Evolutionary conservation across 2,888 invertebrate species (phyloP), one percentile per base, ranked within the genome.

Genomic region (Incurvaria masculella): DNA sequence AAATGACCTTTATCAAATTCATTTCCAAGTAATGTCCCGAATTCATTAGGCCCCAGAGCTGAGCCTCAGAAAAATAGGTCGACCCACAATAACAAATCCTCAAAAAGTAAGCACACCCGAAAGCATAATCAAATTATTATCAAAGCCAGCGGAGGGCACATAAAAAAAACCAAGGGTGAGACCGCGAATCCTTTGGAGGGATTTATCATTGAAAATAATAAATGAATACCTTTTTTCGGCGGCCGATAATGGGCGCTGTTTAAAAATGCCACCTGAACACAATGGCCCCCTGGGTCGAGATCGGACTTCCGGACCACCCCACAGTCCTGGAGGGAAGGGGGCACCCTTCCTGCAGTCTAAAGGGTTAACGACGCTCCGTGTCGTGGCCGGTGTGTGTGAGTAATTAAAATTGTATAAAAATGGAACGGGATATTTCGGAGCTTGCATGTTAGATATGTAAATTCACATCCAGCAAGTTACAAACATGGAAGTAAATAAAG

Each of bases 161-260:
- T n/a, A n/a, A 33, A 50, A 50, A 50, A 48, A 63, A 61, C 61
- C 65, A 62, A 67, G 65, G 67, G 65, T 59, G 61, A 60, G 56
- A 60, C 60, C 59, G 57, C 61, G 57, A 56, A 59, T 59, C 61
- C 61, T 65, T 61, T 50, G 57, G 57, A 59, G 56, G 61, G 65
- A 64, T 69, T 68, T 68, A 69, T 69, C 68, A 65, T 64, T 57
- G 60, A 58, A 60, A 57, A 59, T 67, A 65, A 69, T 63, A 62
- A 63, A 67, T 63, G 67, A 59, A 58, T 33, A 58, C 59, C 58
- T 60, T 61, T 64, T 53, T 62, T 62, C 55, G 52, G 44, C 59
- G 33, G 33, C 48, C 59, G 63, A 63, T 68, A 65, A 65, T 64
- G 62, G 62, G 52, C 50, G 48, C 38, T 39, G 48, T 46, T 54